Base-by-base conservation (phyloP, 2,888 invertebrate species). In the Allygus modestus region DNA sequence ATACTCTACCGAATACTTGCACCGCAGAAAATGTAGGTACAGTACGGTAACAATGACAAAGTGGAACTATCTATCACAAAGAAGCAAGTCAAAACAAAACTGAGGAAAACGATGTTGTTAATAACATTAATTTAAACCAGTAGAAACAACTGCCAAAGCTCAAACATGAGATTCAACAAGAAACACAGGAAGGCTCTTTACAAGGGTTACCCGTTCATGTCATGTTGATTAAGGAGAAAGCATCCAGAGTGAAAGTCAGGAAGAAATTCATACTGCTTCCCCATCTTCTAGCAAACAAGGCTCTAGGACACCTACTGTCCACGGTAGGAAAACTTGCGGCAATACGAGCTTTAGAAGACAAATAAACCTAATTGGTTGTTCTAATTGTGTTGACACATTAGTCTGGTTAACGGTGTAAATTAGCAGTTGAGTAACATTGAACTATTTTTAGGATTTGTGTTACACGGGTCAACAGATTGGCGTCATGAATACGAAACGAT, bases 221-320 rank as follows among this genome's bases (percentile, higher is more conserved):
- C 7, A 58, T 58, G 51, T 17, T 51, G 58, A 58, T 58, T 23
- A 65, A 15, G 12, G 65, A 28, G 65, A 65, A 65, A 65, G 26
- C 65, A 65, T 65, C 31, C 4, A 31, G 4, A 65, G 65, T 65
- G 65, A 65, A 65, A 65, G 65, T 31, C 7, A 65, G 28, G 65
- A 65, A 65, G 65, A 65, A 65, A 65, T 31, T 17, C 31, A 65
- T 65, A 65, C 28, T 65, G 23, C 54, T 54, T 65, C 65, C 65
- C 28, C 5, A 65, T 65, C 20, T 65, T 65, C 65, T 31, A 65
- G 28, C 26, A 26, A 65, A 65, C 65, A 28, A 26, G 28, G 4
- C 31, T 65, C 28, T 28, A 65, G 28, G 28, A 15, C 65, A 31
- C 12, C 5, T 58, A 58, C 26, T 17, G 23, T 23, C 7, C 23